These are phyloP conservation scores for Heliconius melpomene DNA, from an alignment of 1,140 invertebrate species.

Conservation along the genomic window DNA sequence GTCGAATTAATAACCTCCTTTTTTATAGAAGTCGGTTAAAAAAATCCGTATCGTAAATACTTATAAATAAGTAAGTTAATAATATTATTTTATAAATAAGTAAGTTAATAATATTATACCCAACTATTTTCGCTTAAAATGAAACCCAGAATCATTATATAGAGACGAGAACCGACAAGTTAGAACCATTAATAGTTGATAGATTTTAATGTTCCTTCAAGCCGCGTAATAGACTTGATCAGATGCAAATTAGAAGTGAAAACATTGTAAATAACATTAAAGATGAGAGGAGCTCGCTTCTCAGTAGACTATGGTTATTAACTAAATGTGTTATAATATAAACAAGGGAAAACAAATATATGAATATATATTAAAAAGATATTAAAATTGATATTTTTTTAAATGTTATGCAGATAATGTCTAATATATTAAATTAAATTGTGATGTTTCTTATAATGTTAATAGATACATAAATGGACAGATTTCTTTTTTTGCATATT, in stretches of 20 bases:
- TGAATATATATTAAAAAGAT: background rate
- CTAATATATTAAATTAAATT: background rate
- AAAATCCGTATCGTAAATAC: too few relatives aligned
- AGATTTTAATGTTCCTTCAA: constrained; percentile 28
- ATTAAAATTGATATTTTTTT: background rate
- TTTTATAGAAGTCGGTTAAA: too few relatives aligned
- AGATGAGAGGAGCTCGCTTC: constrained; percentile 22
- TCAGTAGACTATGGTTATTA: constrained; percentile 26
- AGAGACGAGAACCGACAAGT: constrained; percentile 18
- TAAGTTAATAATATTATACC: too few relatives aligned
- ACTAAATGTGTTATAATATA: background rate
- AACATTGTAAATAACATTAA: constrained; percentile 33
- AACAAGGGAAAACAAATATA: constrained; percentile 22
- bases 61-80: too few relatives aligned
- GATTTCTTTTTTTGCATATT: background rate
- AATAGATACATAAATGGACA: background rate
- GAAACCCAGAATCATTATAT: too few relatives aligned
- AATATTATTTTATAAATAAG: too few relatives aligned
- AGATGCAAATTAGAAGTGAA: constrained; percentile 38
- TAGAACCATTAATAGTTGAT: constrained; percentile 24
- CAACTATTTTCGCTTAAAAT: too few relatives aligned
- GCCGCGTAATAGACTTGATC: constrained; percentile 28
- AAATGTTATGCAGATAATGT: background rate
- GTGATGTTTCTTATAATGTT: background rate
- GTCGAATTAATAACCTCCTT: too few relatives aligned